Base-by-base conservation (phyloP, 2,113 vertebrate species). In the Siphamia tubifer region DNA sequence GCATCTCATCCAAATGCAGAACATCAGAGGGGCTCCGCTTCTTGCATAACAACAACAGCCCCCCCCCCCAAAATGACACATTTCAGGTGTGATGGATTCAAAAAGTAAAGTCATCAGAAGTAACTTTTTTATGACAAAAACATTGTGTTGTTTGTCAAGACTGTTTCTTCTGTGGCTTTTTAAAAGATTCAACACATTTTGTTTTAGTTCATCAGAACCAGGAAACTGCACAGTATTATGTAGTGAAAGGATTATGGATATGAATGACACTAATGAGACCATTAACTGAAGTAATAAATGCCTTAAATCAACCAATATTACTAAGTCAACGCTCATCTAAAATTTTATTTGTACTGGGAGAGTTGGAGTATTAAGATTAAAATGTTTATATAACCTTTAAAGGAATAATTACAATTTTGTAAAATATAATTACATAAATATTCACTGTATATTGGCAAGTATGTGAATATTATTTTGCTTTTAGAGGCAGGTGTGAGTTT, bases 1-100 rank as follows among this genome's bases (percentile, higher is more conserved):
- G 49, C 86, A 88, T 90, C 80, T 88, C 83, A 88, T 88, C 64
- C 58, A 68, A 80, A 87, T 87, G 67, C 71, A 78, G 57, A 77
- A 60, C 72, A 77, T 69, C 83, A 61, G 31, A 77, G 79, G 73
- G 77, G 79, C 68, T 79, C 60, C 68, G 30, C 10, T 35, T 31
- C 57, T 36, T 39, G 43, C 58, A 60, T 31, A 49, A 63, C 47
- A 79, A 47, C 34, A 68, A n/a, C n/a, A n/a, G n/a, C n/a, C n/a
- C n/a, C n/a, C n/a, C 54, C 52, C 66, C 27, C 28, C 45, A 69
- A 71, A 66, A 61, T 38, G 16, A 34, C 32, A 68, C 51, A 44
- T 62, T 1, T 16, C 47, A 71, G 67, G 62, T 82, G 47, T 35
- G 27, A 77, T 62, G 30, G 23, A 68, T 72, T 15, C 20, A 62